These are phyloP conservation scores for Perizoma affinitatum DNA, from an alignment of 2,888 invertebrate genomes.

Conservation along the genomic window DNA sequence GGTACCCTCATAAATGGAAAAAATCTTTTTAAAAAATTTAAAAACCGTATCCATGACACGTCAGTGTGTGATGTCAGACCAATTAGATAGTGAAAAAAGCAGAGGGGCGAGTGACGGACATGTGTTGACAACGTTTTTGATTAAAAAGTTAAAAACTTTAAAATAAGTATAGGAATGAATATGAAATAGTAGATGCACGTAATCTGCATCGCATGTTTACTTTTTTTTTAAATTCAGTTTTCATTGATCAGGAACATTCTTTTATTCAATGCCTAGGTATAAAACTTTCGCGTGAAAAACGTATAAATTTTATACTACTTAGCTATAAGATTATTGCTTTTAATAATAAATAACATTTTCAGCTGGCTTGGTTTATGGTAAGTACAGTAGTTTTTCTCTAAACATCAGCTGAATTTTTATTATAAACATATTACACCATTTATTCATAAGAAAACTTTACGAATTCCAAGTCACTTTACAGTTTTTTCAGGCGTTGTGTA, in stretches of 20 bases:
- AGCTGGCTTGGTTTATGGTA: constrained; percentile 5
- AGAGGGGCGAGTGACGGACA: constrained; percentile 70
- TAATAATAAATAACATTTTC: constrained; percentile 4
- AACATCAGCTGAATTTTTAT: constrained; percentile 1
- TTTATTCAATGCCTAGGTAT: no score
- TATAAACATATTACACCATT: constrained; percentile 17
- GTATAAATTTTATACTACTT: not conserved
- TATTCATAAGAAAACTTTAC: constrained; percentile 4
- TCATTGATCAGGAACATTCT: no score
- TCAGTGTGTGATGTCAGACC: constrained; percentile 74
- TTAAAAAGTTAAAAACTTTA: constrained; percentile 57
- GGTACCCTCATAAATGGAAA: constrained; percentile 27
- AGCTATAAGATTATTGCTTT: not conserved
- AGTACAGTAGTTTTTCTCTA: not conserved
- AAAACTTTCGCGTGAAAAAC: not conserved
- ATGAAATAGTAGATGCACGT: constrained; percentile 25
- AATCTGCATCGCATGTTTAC: constrained; percentile 16
- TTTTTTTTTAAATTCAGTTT: not conserved
- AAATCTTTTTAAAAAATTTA: constrained; percentile 64
- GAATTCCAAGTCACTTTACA: constrained; percentile 26
- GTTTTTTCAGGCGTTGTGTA: constrained; percentile 35
- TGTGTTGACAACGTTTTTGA: constrained; percentile 65
- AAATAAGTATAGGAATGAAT: constrained; percentile 44
- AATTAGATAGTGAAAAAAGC: constrained; percentile 79
- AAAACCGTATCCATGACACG: constrained; percentile 54